A percentile compares a stretch with the other conserved stretches of the same genome.
Evolutionary conservation across 2,888 invertebrate genomes (phyloP).

Genomic region (Tridacna gigas): DNA sequence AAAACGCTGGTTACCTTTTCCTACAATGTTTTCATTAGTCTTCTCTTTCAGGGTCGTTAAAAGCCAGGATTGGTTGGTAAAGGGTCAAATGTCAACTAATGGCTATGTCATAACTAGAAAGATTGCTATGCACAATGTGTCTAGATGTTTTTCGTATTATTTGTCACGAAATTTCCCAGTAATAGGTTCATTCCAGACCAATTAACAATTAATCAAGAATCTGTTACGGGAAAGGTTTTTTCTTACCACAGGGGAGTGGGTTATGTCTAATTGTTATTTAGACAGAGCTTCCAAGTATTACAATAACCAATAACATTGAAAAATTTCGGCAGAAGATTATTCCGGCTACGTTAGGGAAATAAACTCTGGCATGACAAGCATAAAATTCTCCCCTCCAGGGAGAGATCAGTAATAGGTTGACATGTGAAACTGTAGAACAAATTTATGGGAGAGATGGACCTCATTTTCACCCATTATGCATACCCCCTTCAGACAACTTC

Average conservation of each 20-base stretch:
- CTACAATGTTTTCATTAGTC: not conserved
- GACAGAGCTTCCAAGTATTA: not conserved
- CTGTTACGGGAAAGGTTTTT: not conserved
- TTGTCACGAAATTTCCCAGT: not conserved
- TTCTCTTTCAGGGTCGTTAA: not conserved
- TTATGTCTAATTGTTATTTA: not conserved
- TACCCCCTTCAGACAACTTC: not conserved
- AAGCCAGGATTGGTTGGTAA: not conserved
- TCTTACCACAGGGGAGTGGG: not conserved
- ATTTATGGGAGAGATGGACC: not conserved
- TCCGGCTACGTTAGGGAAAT: not conserved
- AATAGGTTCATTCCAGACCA: conserved; percentile 7
- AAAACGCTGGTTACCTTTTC: not conserved
- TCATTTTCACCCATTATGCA: not conserved
- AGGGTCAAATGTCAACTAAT: not conserved
- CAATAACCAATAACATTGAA: conserved; percentile 1
- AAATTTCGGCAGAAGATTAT: conserved; percentile 1
- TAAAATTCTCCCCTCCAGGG: not conserved
- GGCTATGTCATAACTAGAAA: not conserved
- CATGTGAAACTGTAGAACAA: not conserved
- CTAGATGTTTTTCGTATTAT: not conserved
- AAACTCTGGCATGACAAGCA: not conserved
- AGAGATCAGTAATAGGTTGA: not conserved
- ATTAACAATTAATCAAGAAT: conserved; percentile 13
- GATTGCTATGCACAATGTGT: not conserved